Conservation (phyloP, 2,797 vertebrate genomes). For the Notolepis coatsorum region DNA sequence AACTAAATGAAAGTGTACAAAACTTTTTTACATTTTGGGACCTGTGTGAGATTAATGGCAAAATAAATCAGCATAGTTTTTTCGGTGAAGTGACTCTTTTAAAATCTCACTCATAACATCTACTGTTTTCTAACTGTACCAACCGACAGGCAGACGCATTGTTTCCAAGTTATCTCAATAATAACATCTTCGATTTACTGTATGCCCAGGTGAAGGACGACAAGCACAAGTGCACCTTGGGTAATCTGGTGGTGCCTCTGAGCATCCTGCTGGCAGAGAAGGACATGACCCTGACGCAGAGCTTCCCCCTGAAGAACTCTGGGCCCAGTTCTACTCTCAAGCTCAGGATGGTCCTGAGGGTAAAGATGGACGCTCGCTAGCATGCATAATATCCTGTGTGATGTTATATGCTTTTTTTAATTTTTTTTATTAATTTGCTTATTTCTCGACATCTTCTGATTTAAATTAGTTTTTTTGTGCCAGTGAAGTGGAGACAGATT, state of each 20-base stretch:
- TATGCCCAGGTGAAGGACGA: constrained; percentile 90
- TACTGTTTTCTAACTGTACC: background rate
- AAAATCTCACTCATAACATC: background rate
- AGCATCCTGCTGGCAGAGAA: constrained; percentile 86
- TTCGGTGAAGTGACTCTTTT: too few species aligned
- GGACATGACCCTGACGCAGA: constrained; percentile 91
- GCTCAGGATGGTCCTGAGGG: constrained; percentile 95
- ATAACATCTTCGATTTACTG: background rate
- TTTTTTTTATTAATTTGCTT: too few species aligned
- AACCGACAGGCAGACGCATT: too few species aligned
- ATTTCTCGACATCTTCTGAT: too few species aligned
- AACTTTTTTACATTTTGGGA: too few species aligned
- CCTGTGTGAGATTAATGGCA: too few species aligned
- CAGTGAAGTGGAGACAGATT: too few species aligned
- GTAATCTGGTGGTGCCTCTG: constrained; percentile 88
- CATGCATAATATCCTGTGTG: too few species aligned
- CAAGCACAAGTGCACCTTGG: constrained; percentile 93
- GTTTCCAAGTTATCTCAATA: constrained; percentile 1
- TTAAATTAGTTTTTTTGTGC: too few species aligned
- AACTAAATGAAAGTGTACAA: too few species aligned
- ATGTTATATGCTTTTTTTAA: too few species aligned
- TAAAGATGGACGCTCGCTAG: constrained; percentile 74
- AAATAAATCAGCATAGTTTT: too few species aligned
- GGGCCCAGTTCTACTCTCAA: constrained; percentile 94
- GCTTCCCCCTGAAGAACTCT: constrained; percentile 92